phyloP scores from a whole-genome alignment of 2,797 vertebrate genomes.

The Eupleurogrammus muticus region DNA sequence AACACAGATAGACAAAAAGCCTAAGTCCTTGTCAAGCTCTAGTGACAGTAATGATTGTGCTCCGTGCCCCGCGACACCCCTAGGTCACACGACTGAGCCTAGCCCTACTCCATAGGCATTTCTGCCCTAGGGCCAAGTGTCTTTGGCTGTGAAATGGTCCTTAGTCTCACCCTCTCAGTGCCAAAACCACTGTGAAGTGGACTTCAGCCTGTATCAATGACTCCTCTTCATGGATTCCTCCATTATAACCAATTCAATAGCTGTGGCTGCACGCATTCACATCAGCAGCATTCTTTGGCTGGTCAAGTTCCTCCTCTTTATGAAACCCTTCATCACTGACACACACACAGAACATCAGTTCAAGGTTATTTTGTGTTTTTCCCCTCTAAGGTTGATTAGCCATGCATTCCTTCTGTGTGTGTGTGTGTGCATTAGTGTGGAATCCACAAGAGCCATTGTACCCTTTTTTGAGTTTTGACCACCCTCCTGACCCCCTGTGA shows the following conservation, averaged over 20 bases:
- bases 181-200: constrained; percentile 77
- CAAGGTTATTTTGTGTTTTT: constrained; percentile 71
- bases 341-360: constrained; percentile 74
- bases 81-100: constrained; percentile 60
- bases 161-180: constrained; percentile 73
- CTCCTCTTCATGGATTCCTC: constrained; percentile 75
- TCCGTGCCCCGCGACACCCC: constrained; percentile 51
- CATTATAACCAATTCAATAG: constrained; percentile 70
- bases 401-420: constrained; percentile 73
- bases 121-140: constrained; percentile 73
- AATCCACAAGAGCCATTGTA: constrained; percentile 68
- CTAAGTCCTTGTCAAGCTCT: constrained; percentile 57
- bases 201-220: constrained; percentile 76
- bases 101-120: constrained; percentile 66
- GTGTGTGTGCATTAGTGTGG: constrained; percentile 17
- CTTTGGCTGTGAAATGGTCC: constrained; percentile 71
- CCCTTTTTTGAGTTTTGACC: constrained; percentile 74
- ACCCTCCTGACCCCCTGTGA: constrained; percentile 73
- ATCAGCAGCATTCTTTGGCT: constrained; percentile 68
- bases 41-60: constrained; percentile 74
- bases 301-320: constrained; percentile 60
- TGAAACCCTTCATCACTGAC: constrained; percentile 61
- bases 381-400: constrained; percentile 69
- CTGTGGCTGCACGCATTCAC: constrained; percentile 63
- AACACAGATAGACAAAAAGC: constrained; percentile 65